Evolutionary conservation across 64 coral and sea anemone species (phyloP), one percentile per base, ranked within the genome.

Genomic region (Montipora cactus): DNA sequence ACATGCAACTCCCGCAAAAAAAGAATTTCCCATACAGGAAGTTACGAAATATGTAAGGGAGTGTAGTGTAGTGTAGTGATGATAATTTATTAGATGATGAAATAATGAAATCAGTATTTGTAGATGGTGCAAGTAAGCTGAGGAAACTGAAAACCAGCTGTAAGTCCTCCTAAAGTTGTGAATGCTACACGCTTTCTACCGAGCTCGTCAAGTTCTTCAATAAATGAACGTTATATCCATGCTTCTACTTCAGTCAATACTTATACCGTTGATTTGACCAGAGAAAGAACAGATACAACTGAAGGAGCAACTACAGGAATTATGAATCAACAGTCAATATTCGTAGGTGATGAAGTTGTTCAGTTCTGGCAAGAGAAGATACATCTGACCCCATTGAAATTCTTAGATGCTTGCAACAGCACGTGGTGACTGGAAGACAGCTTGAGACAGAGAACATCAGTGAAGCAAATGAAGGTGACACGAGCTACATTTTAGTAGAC

Each of bases 281-380:
- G 57, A 83, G 80, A 83, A 23, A 44, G 19, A 7, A 6, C 37
- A 7, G 80, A 55, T 23, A 59, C n/a, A 59, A 83, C 25, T 83
- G 80, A 50, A 59, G 80, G 62, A 13, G 75, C 23, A 44, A 69
- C 57, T 85, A 66, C 21, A 85, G n/a, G 67, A 44, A 85, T 46
- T 66, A 8, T 66, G 58, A 15, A 58, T 66, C 4, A 66, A 66
- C 67, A 47, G 44, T 66, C 67, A 66, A 85, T 59, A 44, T 0
- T 37, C 22, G 47, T 77, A 48, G 59, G 58, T 66, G 23, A 66
- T 66, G 81, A 85, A 85, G 81, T 16, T 66, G 81, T 91, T 67
- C 23, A 61, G 25, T 76, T 82, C 90, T 91, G 90, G 55, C 49
- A 91, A 83, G 90, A 91, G 59, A 80, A 92, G 75, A 92, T 75